A percentile compares a stretch with the other conserved stretches of the same genome.
Conservation (phyloP, 1,140 invertebrate species). For the Papilio dardanus region DNA sequence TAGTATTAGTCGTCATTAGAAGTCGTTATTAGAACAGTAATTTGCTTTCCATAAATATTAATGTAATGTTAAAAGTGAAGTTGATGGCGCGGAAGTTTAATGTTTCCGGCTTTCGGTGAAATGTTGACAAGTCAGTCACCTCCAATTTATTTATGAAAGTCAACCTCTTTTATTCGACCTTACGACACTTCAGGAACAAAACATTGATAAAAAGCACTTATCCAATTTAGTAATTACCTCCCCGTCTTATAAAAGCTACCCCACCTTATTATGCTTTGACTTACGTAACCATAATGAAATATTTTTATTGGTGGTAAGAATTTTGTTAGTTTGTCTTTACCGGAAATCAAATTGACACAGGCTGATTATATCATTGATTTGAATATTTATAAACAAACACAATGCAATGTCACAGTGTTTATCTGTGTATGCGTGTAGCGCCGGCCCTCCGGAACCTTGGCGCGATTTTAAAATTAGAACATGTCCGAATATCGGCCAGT, state of each 20-base stretch:
- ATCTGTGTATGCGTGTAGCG: not conserved
- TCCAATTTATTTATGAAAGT: not conserved
- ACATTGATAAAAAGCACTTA: not conserved
- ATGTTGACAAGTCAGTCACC: not conserved
- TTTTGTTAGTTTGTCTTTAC: not conserved
- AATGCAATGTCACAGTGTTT: conserved; percentile 30
- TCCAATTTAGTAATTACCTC: not conserved
- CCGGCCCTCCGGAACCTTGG: conserved; percentile 38
- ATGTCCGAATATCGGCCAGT: conserved; percentile 30
- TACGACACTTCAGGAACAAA: not conserved
- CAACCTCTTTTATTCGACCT: not conserved
- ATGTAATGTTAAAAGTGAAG: too few species aligned
- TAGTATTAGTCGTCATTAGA: too few species aligned
- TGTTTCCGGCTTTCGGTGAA: not conserved
- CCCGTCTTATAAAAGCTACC: not conserved
- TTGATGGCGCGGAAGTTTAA: not conserved
- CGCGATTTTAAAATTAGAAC: conserved; percentile 42
- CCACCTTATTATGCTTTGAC: too few species aligned
- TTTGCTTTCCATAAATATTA: too few species aligned
- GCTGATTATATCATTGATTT: conserved; percentile 6
- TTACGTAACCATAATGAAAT: too few species aligned
- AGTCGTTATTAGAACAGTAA: too few species aligned
- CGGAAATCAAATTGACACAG: conserved; percentile 1
- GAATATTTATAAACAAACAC: conserved; percentile 33
- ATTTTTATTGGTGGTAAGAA: too few species aligned